Evolutionary conservation across 2,888 invertebrate species (phyloP).

Genomic region (Galerucella nymphaeae): DNA sequence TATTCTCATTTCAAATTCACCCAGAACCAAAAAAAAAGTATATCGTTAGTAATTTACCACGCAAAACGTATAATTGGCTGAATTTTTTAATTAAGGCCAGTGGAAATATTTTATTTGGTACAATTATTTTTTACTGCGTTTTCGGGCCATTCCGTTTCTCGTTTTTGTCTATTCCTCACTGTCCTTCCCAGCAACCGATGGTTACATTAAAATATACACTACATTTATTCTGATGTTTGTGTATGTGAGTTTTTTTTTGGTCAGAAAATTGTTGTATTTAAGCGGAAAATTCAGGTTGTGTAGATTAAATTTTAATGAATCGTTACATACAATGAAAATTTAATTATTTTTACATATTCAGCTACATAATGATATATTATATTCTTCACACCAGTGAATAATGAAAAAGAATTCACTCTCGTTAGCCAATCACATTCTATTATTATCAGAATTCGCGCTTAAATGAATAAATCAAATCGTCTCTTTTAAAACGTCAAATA

Average conservation of each 20-base stretch:
- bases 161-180: constrained; percentile 40
- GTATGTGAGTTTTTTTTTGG: constrained; percentile 3
- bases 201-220: constrained; percentile 43
- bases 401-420: too few species aligned
- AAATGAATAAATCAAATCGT: too few species aligned
- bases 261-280: constrained; percentile 22
- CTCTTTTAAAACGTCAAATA: too few species aligned
- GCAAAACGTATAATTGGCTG: constrained; percentile 45
- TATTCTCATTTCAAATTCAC: not conserved
- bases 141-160: constrained; percentile 23
- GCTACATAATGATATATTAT: too few species aligned
- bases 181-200: constrained; percentile 30
- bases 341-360: too few species aligned
- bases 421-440: too few species aligned
- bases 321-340: too few species aligned
- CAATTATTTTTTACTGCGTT: constrained; percentile 36
- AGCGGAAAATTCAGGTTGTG: constrained; percentile 26
- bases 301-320: constrained; percentile 14
- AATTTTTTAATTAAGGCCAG: constrained; percentile 50
- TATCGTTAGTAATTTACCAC: constrained; percentile 38
- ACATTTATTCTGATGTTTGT: constrained; percentile 42
- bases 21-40: constrained; percentile 11
- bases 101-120: constrained; percentile 46
- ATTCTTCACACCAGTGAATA: too few species aligned
- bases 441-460: too few species aligned